Evolutionary conservation across 2,888 invertebrate species (phyloP), one percentile per base, ranked within the genome.

Genomic region (Drosophila kuntzei): DNA sequence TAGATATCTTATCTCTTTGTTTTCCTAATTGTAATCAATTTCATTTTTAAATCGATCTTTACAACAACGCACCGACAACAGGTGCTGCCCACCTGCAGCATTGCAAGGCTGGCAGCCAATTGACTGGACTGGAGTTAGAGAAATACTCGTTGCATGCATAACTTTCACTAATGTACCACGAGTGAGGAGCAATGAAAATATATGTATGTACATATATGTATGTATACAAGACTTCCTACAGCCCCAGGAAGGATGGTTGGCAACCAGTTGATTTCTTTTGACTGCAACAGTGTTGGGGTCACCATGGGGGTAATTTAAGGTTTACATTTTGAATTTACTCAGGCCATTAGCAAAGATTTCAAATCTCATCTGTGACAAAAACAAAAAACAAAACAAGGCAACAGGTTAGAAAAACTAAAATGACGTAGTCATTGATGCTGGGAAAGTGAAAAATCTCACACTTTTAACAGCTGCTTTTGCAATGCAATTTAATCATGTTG

Each of bases 391-490:
- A 34, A 61, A 18, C 8, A 18, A 18, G 22, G 11, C 34, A 50
- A 25, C 34, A n/a, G 20, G n/a, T 14, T 43, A 57, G 3, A 41
- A 29, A 43, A 41, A 12, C 34, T 39, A 66, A 72, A 75, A 7
- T 51, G 22, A 55, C 73, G 55, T 47, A 43, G 77, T 75, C 75
- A 75, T 67, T 44, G 77, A 8, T 18, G 58, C 51, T 75, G 75
- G 75, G 75, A 75, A 75, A 75, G 75, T 75, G 75, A 72, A 75
- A 73, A 75, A 44, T 75, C 75, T 73, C 74, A 75, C 74, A 77
- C 73, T 61, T 60, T 65, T 58, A 49, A 37, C 53, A 32, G 36
- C 50, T 49, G 47, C 62, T 49, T 47, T 76, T 18, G 63, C 64
- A 73, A 54, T 60, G 73, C 71, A 76, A 58, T 54, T 55, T 51